phyloP scores from a whole-genome alignment of 2,113 vertebrate species.

The Ictalurus punctatus region DNA sequence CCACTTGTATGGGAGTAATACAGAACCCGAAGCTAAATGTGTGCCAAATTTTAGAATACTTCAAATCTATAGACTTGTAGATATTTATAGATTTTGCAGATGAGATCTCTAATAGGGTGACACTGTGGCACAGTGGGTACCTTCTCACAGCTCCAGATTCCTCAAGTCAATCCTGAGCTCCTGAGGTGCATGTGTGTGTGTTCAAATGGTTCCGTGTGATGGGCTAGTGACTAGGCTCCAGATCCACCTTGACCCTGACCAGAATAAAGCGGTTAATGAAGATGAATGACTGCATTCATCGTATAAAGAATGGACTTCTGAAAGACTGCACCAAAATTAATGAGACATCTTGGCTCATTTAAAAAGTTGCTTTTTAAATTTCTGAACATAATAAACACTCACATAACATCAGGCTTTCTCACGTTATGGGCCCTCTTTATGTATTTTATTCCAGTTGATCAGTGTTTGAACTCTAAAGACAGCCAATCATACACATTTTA shows the following conservation, averaged over 20 bases:
- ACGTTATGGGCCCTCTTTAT: not conserved
- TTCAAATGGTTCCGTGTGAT: not conserved
- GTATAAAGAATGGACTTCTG: not conserved
- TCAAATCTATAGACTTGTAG: not conserved
- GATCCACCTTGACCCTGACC: not conserved
- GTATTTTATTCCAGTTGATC: not conserved
- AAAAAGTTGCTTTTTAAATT: not conserved
- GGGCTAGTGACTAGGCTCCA: not conserved
- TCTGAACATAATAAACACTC: not conserved
- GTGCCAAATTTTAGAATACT: not conserved
- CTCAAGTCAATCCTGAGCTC: not conserved
- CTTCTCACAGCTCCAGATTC: not conserved
- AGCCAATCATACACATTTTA: not conserved
- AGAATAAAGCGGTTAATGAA: not conserved
- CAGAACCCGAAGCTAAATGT: not conserved
- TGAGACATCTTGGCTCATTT: not conserved
- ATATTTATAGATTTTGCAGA: conserved; percentile 1
- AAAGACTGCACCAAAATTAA: not conserved
- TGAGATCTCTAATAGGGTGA: not conserved
- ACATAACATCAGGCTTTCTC: not conserved
- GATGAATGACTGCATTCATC: not conserved
- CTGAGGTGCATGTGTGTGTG: not conserved
- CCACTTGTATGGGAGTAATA: not conserved
- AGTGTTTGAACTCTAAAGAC: not conserved
- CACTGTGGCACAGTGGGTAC: not conserved